These are phyloP conservation scores for Eristalinus aeneus DNA, from an alignment of 2,888 invertebrate genomes.

Conservation along the genomic window DNA sequence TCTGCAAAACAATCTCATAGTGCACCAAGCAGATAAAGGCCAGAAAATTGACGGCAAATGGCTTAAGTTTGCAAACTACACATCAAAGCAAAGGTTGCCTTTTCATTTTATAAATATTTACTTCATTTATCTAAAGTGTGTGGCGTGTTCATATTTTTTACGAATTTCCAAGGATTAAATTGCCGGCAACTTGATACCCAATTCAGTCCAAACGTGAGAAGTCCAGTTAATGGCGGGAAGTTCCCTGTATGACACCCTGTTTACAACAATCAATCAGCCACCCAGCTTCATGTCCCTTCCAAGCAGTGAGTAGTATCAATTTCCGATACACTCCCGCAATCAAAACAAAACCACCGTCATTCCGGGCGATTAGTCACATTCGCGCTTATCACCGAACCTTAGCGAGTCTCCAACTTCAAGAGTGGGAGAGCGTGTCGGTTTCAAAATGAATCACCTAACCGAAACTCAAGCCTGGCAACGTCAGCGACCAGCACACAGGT, in stretches of 20 bases:
- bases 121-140: no score
- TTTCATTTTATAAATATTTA: no score
- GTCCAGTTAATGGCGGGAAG: not conserved
- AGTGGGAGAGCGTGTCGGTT: not conserved
- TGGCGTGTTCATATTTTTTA: not conserved
- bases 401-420: not conserved
- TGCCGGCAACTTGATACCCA: not conserved
- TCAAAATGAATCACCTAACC: conserved; percentile 34
- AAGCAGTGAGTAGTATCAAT: not conserved
- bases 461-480: conserved; percentile 42
- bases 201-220: not conserved
- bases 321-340: not conserved
- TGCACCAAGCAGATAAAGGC: no score
- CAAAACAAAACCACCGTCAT: conserved; percentile 25
- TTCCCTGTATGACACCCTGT: not conserved
- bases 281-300: no score
- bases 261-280: no score
- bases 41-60: no score
- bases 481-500: conserved; percentile 22
- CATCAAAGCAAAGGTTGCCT: no score
- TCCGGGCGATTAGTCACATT: conserved; percentile 55
- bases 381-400: conserved; percentile 5
- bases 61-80: no score
- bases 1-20: no score
- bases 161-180: not conserved